Base-by-base conservation (phyloP, 2,888 invertebrate genomes). In the Molorchus minor region DNA sequence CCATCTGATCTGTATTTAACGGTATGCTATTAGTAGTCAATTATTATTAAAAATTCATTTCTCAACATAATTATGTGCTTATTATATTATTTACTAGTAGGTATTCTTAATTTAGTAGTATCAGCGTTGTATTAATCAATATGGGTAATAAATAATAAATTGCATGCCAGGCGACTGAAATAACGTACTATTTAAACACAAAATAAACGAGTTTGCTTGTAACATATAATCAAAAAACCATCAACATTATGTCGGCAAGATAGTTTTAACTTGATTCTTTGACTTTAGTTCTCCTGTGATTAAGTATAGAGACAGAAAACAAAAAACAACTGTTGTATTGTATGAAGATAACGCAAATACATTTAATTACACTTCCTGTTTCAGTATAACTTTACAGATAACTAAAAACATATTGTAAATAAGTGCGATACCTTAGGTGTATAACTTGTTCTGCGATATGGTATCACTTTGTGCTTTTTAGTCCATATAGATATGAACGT, bases 151-250 rank as follows among this genome's bases (percentile, higher is more conserved):
- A 58, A 41, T 21, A 51, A 49, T 49, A 62, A 64, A 68, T 64
- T 58, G 68, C 63, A 64, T 63, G 63, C 59, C 56, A 49, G 41
- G 56, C 54, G 54, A 55, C 55, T 61, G 38, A 61, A 68, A 66
- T 64, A 64, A 66, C 61, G 56, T 56, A 64, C 66, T 63, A 64
- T 68, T 63, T 66, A 62, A 62, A 56, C 29, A 68, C 64, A 65
- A 68, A 68, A 63, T 62, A 62, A 66, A 66, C 68, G 58, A 65
- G 64, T 61, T 61, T 44, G 49, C 61, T 64, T 61, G 54, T 62
- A 68, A 66, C 60, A 53, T 56, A 56, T 61, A 68, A 68, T 68
- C 64, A 68, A 66, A 66, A 61, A 61, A 41, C 61, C 64, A 66
- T 65, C 65, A 61, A 47, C 56, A 49, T 63, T 64, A 56, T 65